phyloP scores from a whole-genome alignment of 2,113 vertebrate genomes.

The Melanerpes aurifrons region DNA sequence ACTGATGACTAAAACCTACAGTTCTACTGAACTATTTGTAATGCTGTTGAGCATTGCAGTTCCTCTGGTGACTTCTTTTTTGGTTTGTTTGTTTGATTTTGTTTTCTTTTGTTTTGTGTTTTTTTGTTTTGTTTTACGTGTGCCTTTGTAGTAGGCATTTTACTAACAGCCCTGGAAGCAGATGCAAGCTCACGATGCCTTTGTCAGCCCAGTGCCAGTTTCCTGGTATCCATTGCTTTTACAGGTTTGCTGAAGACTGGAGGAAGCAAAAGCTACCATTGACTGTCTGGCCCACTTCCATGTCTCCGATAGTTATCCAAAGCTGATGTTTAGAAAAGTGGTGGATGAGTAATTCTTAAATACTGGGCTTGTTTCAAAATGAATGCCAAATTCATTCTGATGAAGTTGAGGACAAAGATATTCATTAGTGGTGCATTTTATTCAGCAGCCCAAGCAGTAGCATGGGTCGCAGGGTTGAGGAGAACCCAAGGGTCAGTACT shows the following conservation, averaged over 20 bases:
- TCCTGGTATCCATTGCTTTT: not conserved
- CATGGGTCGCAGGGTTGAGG: not conserved
- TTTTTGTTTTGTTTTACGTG: not conserved
- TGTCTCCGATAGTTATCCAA: not conserved
- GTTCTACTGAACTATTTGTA: not conserved
- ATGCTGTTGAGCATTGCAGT: not conserved
- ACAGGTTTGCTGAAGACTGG: not conserved
- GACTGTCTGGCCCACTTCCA: not conserved
- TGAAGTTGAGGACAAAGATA: not conserved
- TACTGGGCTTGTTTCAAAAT: not conserved
- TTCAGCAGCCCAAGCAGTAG: not conserved
- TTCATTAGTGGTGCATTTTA: not conserved
- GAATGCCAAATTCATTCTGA: not conserved
- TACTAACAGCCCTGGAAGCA: not conserved
- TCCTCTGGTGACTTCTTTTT: not conserved
- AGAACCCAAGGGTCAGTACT: not conserved
- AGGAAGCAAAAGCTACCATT: not conserved
- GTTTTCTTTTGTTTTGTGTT: too few relatives aligned
- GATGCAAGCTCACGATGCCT: not conserved
- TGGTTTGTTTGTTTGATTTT: too few relatives aligned
- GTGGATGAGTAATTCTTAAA: not conserved
- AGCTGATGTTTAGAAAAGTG: not conserved
- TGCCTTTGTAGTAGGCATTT: not conserved
- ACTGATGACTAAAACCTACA: not conserved
- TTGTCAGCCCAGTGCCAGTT: not conserved